Conservation (phyloP, 92 coral and sea anemone genomes). For the Montipora capitata region DNA sequence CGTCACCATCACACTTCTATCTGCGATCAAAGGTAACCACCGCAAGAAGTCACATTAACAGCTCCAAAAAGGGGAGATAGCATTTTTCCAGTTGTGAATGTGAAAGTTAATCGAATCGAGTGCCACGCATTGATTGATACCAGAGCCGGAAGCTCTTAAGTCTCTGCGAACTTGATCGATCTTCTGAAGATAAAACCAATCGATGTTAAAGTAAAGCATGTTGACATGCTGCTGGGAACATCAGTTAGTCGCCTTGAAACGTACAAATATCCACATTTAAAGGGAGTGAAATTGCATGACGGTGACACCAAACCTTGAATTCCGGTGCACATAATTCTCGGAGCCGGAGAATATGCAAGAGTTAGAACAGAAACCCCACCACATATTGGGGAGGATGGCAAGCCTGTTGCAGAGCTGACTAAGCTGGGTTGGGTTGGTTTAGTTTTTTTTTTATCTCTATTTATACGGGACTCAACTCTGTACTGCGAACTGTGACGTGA, state of each 20-base stretch:
- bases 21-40: constrained; percentile 36
- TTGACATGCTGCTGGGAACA: constrained; percentile 76
- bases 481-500: too few species aligned
- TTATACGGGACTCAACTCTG: too few species aligned
- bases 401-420: constrained; percentile 25
- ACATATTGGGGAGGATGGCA: constrained; percentile 6
- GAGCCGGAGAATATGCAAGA: constrained; percentile 25
- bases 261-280: constrained; percentile 19
- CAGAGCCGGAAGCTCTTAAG: too few species aligned
- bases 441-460: too few species aligned
- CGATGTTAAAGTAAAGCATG: constrained; percentile 47
- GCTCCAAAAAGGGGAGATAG: constrained; percentile 28
- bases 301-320: constrained; percentile 7
- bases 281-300: constrained; percentile 34
- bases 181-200: constrained; percentile 51
- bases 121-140: too few species aligned
- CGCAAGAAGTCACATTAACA: constrained; percentile 4
- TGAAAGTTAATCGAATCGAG: constrained; percentile 50
- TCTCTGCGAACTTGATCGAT: constrained; percentile 51
- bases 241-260: constrained; percentile 53
- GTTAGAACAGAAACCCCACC: neutral
- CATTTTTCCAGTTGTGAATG: constrained; percentile 51
- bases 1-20: constrained; percentile 45
- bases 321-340: constrained; percentile 31
- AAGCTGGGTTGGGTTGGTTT: constrained; percentile 13